Base-by-base conservation (phyloP, 2,113 vertebrate genomes). In the Cynocephalus volans region DNA sequence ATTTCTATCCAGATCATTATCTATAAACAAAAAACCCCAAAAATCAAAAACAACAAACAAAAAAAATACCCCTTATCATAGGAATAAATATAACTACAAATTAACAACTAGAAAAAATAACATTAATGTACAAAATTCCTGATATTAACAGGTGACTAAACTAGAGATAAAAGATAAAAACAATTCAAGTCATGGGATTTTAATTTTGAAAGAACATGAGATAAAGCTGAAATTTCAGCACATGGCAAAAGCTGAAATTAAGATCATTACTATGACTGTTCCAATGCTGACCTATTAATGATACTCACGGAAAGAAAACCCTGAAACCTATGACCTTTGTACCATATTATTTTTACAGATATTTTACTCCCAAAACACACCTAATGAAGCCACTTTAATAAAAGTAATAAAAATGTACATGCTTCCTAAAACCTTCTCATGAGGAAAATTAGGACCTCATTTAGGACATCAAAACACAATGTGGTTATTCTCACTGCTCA, bases 161-260 rank as follows among this genome's bases (percentile, higher is more conserved):
- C 54, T 85, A 48, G 67, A 76, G 18, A 33, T 62, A 31, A 81
- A 96, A 76, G 18, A 33, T 62, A 31, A 81, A 96, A 88, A 85
- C 5, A 58, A 65, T 62, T 73, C 13, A 60, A 76, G 31, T 41
- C 3, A 45, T 28, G 18, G 48, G 15, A 75, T 87, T 94, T 96
- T 83, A 87, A 79, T 84, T 90, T 92, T 67, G 11, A 95, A 90
- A 92, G 73, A 62, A 24, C 21, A 45, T 36, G 67, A 58, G 5
- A 72, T 41, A 41, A 41, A 41, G 3, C 41, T 41, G 41, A 41
- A 6, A 73, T 64, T 28, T 95, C 83, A 95, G 14, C 12, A 58
- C 18, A 36, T 1, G 62, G 24, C 10, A 79, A 65, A 86, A 76
- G 3, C 5, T 48, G 41, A 93, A 79, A 62, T n/a, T 48, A 48